These are phyloP conservation scores for Trileptium ribeirensis DNA, from an alignment of 2,888 invertebrate species.

Conservation along the genomic window DNA sequence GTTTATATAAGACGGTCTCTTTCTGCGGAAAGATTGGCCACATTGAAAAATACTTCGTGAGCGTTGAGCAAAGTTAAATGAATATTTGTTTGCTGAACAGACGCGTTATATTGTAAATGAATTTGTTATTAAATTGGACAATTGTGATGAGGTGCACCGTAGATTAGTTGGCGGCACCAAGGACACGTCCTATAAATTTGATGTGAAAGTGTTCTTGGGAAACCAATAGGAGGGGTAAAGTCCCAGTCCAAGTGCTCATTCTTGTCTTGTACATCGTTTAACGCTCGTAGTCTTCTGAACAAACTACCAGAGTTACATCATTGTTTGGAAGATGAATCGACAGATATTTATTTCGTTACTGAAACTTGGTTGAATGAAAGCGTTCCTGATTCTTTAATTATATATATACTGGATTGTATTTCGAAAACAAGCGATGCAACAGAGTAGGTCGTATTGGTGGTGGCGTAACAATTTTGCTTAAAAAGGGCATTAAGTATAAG, in stretches of 20 bases:
- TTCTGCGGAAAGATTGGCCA: neutral
- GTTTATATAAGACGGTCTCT: neutral
- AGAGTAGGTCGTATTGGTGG: neutral
- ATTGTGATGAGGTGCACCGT: too few species aligned
- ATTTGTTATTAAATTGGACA: too few species aligned
- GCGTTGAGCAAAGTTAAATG: neutral
- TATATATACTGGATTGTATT: neutral
- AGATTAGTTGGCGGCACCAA: too few species aligned
- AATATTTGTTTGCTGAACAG: neutral
- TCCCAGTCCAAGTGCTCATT: too few species aligned
- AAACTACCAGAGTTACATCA: neutral
- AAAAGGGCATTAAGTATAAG: neutral
- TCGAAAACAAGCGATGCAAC: neutral
- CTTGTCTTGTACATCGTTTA: too few species aligned
- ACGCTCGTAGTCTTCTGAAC: conserved; percentile 1
- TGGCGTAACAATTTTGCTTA: neutral
- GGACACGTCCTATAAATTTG: too few species aligned
- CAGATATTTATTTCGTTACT: neutral
- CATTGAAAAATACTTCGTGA: too few species aligned
- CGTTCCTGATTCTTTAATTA: neutral
- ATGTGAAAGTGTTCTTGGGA: too few species aligned
- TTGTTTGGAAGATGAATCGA: neutral
- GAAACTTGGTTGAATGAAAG: neutral
- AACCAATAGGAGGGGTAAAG: too few species aligned
- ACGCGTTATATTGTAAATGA: neutral